These are phyloP conservation scores for Gymnogyps californianus DNA, from an alignment of 2,113 vertebrate genomes.

Conservation along the genomic window DNA sequence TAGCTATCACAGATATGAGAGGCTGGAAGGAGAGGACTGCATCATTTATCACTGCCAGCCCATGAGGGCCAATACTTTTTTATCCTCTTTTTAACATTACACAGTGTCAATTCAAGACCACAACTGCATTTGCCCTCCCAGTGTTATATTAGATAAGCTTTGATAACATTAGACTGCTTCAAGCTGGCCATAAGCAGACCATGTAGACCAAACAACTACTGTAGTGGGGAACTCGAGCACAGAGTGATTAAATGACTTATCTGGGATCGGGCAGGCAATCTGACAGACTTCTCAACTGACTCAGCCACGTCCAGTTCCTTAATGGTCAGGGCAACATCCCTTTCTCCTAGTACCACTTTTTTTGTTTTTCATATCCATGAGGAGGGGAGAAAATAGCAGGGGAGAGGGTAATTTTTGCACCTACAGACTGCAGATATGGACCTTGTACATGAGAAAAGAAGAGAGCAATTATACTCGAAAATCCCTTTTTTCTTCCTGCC, in stretches of 20 bases:
- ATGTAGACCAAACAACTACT: not conserved
- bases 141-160: not conserved
- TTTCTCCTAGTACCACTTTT: not conserved
- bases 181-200: not conserved
- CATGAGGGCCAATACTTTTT: not conserved
- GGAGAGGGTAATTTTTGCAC: not conserved
- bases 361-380: not conserved
- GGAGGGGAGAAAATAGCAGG: not conserved
- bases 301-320: not conserved
- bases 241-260: not conserved
- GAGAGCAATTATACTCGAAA: not conserved
- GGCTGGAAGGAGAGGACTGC: not conserved
- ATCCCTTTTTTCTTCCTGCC: not conserved
- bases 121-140: not conserved
- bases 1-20: not conserved
- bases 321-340: not conserved
- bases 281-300: not conserved
- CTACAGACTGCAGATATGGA: not conserved
- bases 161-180: not conserved
- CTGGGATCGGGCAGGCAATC: not conserved
- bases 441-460: not conserved
- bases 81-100: not conserved
- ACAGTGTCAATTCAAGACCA: not conserved
- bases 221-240: not conserved
- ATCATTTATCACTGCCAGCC: constrained; percentile 16